Evolutionary conservation across 1,140 invertebrate species (phyloP).

Genomic region (Hermatobates lingyangjiaoensis): DNA sequence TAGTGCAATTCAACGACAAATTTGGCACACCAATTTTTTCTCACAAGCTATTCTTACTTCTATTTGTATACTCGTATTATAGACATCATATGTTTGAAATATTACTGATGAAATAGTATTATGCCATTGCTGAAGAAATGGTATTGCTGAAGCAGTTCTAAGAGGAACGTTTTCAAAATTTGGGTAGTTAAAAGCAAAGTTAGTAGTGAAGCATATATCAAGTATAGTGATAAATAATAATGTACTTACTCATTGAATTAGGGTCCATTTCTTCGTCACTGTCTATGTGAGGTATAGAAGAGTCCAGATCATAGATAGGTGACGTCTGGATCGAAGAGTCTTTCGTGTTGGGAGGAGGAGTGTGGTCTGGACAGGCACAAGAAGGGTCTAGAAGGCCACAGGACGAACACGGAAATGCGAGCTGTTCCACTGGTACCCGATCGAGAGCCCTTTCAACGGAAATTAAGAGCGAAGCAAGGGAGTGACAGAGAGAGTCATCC

Average conservation of each 20-base stretch:
- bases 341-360: slow-evolving; percentile 21
- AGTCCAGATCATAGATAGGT: slow-evolving; percentile 39
- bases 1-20: too few species aligned
- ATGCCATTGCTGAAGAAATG: too few species aligned
- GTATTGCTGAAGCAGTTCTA: too few species aligned
- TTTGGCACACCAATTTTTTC: too few species aligned
- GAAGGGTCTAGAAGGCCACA: slow-evolving; percentile 27
- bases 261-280: slow-evolving; percentile 43
- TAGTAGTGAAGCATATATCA: too few species aligned
- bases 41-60: too few species aligned
- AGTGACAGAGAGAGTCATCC: slow-evolving; percentile 28
- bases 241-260: slow-evolving; percentile 1
- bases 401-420: slow-evolving; percentile 36
- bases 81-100: too few species aligned
- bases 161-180: too few species aligned
- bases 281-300: slow-evolving; percentile 49
- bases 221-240: slow-evolving; percentile 10
- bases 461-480: slow-evolving; percentile 39
- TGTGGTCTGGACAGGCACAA: slow-evolving; percentile 21
- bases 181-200: too few species aligned
- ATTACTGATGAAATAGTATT: too few species aligned
- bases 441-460: slow-evolving; percentile 45
- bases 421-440: slow-evolving; percentile 39
- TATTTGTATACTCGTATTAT: too few species aligned
- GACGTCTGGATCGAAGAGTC: slow-evolving; percentile 26